These are phyloP conservation scores for Rhynchophorus ferrugineus DNA, from an alignment of 1,140 invertebrate species.

Conservation along the genomic window DNA sequence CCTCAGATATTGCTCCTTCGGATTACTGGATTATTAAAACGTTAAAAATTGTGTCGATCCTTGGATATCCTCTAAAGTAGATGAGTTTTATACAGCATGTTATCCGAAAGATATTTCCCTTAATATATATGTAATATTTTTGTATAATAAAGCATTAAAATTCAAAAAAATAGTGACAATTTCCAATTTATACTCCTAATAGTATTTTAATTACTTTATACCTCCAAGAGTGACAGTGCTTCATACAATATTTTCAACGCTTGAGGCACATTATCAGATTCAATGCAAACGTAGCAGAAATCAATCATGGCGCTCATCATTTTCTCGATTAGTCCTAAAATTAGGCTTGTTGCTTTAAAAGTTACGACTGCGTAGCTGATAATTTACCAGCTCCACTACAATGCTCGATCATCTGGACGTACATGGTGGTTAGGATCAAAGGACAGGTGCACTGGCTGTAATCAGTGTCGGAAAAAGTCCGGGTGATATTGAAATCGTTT, in stretches of 20 bases:
- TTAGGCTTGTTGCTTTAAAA: not conserved
- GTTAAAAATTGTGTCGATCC: no score
- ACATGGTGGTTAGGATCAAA: slow-evolving; percentile 46
- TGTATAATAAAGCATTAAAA: no score
- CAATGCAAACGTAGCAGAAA: slow-evolving; percentile 46
- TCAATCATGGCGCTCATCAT: slow-evolving; percentile 47
- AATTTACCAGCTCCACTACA: slow-evolving; percentile 48
- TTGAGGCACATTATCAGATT: slow-evolving; percentile 43
- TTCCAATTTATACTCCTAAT: not conserved
- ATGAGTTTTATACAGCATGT: no score
- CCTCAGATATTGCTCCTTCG: no score
- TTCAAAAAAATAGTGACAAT: no score
- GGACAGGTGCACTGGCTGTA: slow-evolving; percentile 49
- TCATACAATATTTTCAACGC: slow-evolving; percentile 46
- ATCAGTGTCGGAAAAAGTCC: slow-evolving; percentile 41
- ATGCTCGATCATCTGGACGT: slow-evolving; percentile 50
- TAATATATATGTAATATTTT: no score
- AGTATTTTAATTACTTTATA: not conserved
- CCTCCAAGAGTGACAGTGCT: slow-evolving; percentile 30
- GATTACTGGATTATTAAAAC: no score
- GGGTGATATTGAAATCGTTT: slow-evolving; percentile 30
- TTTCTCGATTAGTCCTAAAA: slow-evolving; percentile 37
- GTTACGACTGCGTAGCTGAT: no score
- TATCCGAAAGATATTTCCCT: no score
- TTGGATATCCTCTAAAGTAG: no score